Evolutionary conservation across 2,113 vertebrate species (phyloP).

Genomic region (Damaliscus lunatus): DNA sequence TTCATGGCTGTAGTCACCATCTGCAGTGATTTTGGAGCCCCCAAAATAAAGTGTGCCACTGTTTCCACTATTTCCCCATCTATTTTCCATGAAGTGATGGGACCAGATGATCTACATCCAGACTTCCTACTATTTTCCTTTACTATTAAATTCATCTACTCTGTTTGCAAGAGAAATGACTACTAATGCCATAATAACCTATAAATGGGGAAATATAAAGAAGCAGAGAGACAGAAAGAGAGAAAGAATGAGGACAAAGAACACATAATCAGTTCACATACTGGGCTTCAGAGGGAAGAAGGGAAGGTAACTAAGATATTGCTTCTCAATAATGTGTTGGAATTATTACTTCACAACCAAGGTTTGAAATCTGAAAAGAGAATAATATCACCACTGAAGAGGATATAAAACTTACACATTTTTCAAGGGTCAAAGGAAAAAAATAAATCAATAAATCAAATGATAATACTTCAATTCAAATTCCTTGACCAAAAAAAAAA

Average conservation of each 20-base stretch:
- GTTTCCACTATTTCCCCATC: too few relatives aligned
- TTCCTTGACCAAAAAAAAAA: not conserved
- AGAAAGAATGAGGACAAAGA: not conserved
- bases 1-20: too few relatives aligned
- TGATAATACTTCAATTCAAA: not conserved
- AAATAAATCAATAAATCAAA: not conserved
- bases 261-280: fast-evolving
- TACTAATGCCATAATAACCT: not conserved
- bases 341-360: not conserved
- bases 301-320: not conserved
- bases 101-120: not conserved
- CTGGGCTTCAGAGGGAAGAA: not conserved
- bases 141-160: not conserved
- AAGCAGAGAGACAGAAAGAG: not conserved
- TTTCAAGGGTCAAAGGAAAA: not conserved
- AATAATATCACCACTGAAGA: not conserved
- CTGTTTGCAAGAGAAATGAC: not conserved
- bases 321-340: not conserved
- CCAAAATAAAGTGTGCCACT: too few relatives aligned
- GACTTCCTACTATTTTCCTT: not conserved
- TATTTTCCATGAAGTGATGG: too few relatives aligned
- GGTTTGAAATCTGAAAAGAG: not conserved
- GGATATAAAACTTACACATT: not conserved
- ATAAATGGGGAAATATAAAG: not conserved
- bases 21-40: too few relatives aligned